These are phyloP conservation scores for Tortricodes alternella DNA, from an alignment of 2,888 invertebrate genomes.

Conservation along the genomic window DNA sequence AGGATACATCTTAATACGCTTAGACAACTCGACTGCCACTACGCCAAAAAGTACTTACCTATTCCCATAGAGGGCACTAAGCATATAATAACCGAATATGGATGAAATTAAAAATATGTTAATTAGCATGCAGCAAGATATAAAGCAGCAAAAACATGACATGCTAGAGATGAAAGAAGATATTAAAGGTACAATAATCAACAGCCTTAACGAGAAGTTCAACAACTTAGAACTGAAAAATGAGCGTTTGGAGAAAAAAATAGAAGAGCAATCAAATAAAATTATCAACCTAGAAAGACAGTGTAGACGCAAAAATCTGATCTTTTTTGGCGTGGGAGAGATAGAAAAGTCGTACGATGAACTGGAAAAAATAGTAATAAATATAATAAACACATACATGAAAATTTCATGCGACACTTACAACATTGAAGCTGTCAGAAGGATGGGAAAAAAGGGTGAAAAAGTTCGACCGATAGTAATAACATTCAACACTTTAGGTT, in stretches of 20 bases:
- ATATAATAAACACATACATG: neutral
- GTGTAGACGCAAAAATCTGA: neutral
- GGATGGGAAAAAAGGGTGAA: neutral
- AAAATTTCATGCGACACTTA: neutral
- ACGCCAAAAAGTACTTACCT: no score
- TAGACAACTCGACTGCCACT: no score
- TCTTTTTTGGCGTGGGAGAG: slow-evolving; percentile 3
- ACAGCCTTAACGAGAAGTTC: neutral
- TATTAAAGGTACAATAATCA: slow-evolving; percentile 32
- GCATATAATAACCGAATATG: no score
- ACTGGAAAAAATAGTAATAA: neutral
- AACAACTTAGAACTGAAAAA: neutral
- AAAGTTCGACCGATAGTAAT: slow-evolving; percentile 19
- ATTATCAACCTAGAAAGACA: neutral
- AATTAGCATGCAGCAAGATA: slow-evolving; percentile 27
- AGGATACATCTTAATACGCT: no score
- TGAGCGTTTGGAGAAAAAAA: neutral
- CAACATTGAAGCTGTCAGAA: neutral
- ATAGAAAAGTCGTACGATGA: neutral
- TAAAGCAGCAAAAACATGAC: slow-evolving; percentile 34
- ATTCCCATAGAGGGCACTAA: no score
- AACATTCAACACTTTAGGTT: slow-evolving; percentile 14
- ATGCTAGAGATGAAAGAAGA: slow-evolving; percentile 36
- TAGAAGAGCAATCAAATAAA: neutral
- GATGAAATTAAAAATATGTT: slow-evolving; percentile 31